phyloP scores from a whole-genome alignment of 1,140 invertebrate genomes.

The Lepidotrigona ventralis region DNA sequence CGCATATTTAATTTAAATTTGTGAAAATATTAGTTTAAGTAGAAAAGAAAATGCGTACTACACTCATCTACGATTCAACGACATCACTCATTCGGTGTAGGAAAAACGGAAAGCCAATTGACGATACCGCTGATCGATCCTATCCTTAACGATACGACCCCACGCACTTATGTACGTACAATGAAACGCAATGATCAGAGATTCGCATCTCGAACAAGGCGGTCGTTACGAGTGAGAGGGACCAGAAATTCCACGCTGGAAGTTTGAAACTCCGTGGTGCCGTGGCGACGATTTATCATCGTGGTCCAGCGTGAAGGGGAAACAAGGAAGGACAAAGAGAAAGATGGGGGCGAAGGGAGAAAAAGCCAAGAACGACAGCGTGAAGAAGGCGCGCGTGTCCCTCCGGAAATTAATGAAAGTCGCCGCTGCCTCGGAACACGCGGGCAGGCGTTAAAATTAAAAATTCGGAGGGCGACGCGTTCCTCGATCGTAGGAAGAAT shows the following conservation, averaged over 20 bases:
- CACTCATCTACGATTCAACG: no score
- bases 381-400: background rate
- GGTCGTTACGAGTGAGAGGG: background rate
- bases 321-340: background rate
- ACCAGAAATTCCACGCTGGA: background rate
- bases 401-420: background rate
- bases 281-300: background rate
- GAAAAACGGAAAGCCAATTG: no score
- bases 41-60: no score
- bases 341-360: no score
- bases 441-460: constrained; percentile 2
- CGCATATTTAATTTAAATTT: no score
- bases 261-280: background rate
- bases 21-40: no score
- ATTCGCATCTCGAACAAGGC: background rate
- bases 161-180: no score
- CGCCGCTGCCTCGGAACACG: background rate
- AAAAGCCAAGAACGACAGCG: no score
- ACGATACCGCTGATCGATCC: no score
- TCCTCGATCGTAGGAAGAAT: background rate
- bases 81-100: no score
- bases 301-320: background rate
- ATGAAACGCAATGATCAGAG: background rate
- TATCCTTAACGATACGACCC: no score
- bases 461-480: constrained; percentile 17